Percentiles rank a stretch among this genome's conserved stretches.
Evolutionary conservation across 2,797 vertebrate species (phyloP).

Genomic region (Halcyon smyrnensis): DNA sequence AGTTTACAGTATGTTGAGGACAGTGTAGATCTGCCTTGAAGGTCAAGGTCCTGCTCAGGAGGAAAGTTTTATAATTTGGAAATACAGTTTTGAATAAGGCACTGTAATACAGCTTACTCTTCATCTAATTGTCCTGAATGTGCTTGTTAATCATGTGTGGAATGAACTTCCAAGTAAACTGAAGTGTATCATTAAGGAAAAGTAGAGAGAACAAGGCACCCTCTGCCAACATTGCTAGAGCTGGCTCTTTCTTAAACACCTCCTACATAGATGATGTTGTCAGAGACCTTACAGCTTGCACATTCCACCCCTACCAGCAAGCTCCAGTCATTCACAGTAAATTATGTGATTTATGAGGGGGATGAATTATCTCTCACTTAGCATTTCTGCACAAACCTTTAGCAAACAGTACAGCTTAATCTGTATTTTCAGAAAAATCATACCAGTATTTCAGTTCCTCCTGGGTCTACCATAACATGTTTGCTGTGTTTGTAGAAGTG

Average conservation of each 20-base stretch:
- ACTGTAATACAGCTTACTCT: not conserved
- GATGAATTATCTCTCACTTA: conserved; percentile 15
- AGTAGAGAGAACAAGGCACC: not conserved
- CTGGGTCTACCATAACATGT: not conserved
- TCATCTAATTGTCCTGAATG: not conserved
- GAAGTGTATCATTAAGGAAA: conserved; percentile 19
- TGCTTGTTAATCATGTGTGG: not conserved
- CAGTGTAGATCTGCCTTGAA: not conserved
- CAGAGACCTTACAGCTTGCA: not conserved
- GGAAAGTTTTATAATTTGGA: not conserved
- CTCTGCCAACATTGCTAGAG: not conserved
- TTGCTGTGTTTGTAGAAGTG: not conserved
- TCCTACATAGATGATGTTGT: not conserved
- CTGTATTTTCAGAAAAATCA: not conserved
- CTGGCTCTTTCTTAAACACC: not conserved
- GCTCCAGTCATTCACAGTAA: not conserved
- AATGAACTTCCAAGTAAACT: conserved; percentile 26
- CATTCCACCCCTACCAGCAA: not conserved
- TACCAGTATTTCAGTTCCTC: not conserved
- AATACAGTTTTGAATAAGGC: not conserved
- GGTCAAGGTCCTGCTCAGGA: not conserved
- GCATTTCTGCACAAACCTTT: not conserved
- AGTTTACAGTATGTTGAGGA: not conserved
- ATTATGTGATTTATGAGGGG: not conserved
- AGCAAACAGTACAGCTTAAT: not conserved